phyloP scores from a whole-genome alignment of 1,140 invertebrate species.

The Scaptodrosophila lebanonensis region DNA sequence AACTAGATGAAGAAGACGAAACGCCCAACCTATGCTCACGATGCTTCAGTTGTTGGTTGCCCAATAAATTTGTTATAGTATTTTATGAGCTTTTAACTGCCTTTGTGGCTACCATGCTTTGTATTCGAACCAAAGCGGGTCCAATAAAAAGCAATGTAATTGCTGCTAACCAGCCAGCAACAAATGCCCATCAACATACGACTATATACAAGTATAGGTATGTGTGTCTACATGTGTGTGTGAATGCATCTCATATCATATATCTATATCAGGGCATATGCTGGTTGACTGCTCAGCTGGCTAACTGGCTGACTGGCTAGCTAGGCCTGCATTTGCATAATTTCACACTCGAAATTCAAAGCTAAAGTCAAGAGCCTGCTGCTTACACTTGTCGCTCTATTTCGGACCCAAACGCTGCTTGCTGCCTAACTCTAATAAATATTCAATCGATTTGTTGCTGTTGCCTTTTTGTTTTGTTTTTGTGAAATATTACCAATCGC shows the following conservation, averaged over 20 bases:
- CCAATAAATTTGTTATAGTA: conserved; percentile 70
- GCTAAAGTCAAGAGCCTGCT: conserved; percentile 18
- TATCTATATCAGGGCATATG: conserved; percentile 4
- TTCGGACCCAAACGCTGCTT: too few relatives aligned
- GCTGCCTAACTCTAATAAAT: too few relatives aligned
- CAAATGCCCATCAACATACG: too few relatives aligned
- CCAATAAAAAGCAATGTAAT: conserved; percentile 52
- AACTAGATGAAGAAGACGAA: too few relatives aligned
- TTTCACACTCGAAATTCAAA: conserved; percentile 55
- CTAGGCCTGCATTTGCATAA: conserved; percentile 58
- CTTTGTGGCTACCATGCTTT: conserved; percentile 68
- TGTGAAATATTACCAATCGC: conserved; percentile 28
- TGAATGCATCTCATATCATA: conserved; percentile 1
- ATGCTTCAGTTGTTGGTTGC: conserved; percentile 25
- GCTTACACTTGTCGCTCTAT: background rate
- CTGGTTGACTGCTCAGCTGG: conserved; percentile 22
- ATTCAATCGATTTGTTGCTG: too few relatives aligned
- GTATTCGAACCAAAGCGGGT: conserved; percentile 37
- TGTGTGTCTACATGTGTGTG: conserved; percentile 30
- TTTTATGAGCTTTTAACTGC: conserved; percentile 70
- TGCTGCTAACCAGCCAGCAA: conserved; percentile 13
- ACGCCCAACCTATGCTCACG: conserved; percentile 21
- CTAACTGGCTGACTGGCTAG: conserved; percentile 38
- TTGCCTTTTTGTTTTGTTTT: too few relatives aligned
- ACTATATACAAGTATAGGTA: too few relatives aligned